Conservation (phyloP, 2,797 vertebrate genomes). For the Hozukius guyotensis region DNA sequence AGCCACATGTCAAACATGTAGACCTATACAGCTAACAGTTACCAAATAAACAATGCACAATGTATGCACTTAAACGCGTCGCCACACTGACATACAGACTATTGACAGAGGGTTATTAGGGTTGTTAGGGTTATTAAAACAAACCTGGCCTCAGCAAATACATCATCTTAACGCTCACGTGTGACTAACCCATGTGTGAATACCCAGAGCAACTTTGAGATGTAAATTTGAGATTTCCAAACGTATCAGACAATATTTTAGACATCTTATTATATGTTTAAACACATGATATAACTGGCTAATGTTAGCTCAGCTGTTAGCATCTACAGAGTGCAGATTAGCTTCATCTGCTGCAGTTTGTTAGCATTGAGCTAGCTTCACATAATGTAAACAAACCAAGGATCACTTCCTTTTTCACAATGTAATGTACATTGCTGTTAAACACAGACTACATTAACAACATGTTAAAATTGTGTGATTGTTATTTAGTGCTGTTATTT, state of each 20-base stretch:
- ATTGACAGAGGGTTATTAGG: rapidly evolving
- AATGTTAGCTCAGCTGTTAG: constrained; percentile 8
- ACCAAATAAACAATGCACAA: neutral
- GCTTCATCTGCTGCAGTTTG: neutral
- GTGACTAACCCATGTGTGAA: neutral
- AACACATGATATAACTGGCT: neutral
- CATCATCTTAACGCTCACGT: neutral
- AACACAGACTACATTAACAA: rapidly evolving
- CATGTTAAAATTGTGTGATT: rapidly evolving
- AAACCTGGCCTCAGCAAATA: neutral
- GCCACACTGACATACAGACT: rapidly evolving
- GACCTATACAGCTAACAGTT: neutral
- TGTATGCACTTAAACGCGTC: neutral
- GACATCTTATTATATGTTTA: rapidly evolving
- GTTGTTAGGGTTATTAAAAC: neutral
- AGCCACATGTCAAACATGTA: constrained; percentile 39
- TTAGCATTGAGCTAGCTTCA: constrained; percentile 1
- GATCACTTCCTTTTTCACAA: neutral
- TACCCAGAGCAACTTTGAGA: neutral
- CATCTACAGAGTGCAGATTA: neutral
- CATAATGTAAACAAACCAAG: constrained; percentile 60
- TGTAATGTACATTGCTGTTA: rapidly evolving
- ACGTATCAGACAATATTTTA: rapidly evolving
- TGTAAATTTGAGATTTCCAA: neutral
- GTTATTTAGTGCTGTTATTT: too few species aligned